These are phyloP conservation scores for Sebastes diploproa DNA, from an alignment of 2,797 vertebrate genomes.

Conservation along the genomic window DNA sequence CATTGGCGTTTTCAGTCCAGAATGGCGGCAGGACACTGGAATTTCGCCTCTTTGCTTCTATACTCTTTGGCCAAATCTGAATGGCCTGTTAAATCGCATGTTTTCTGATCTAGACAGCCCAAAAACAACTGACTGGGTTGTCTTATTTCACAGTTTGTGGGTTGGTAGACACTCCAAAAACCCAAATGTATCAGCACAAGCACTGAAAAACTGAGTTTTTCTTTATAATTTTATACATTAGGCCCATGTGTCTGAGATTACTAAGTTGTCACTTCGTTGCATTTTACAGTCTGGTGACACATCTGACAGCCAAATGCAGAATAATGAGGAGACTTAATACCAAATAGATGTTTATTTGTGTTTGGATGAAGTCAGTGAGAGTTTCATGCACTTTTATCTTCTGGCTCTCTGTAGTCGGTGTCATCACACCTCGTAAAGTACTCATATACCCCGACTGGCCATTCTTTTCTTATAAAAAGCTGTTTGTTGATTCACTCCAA, in stretches of 20 bases:
- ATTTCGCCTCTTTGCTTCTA: too few relatives aligned
- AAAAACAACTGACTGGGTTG: rapidly evolving
- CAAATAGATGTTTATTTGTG: not conserved
- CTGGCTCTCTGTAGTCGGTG: not conserved
- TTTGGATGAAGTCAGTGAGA: not conserved
- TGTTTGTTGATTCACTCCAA: slow-evolving; percentile 25
- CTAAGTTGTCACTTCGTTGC: not conserved
- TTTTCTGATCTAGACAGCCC: too few relatives aligned
- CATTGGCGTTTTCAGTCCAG: too few relatives aligned
- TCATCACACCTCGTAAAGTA: slow-evolving; percentile 28
- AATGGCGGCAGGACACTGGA: too few relatives aligned
- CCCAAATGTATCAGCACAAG: too few relatives aligned
- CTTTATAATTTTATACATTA: too few relatives aligned
- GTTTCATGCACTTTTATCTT: not conserved
- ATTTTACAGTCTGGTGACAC: not conserved
- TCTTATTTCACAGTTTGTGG: too few relatives aligned
- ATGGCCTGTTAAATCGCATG: too few relatives aligned
- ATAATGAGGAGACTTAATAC: not conserved
- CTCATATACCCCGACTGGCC: not conserved
- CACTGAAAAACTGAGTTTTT: too few relatives aligned
- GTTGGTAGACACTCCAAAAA: too few relatives aligned
- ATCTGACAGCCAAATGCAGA: not conserved
- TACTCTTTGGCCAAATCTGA: too few relatives aligned
- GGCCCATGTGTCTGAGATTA: not conserved
- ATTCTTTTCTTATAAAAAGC: not conserved